phyloP scores from a whole-genome alignment of 2,113 vertebrate species.

The Coracopsis vasa region DNA sequence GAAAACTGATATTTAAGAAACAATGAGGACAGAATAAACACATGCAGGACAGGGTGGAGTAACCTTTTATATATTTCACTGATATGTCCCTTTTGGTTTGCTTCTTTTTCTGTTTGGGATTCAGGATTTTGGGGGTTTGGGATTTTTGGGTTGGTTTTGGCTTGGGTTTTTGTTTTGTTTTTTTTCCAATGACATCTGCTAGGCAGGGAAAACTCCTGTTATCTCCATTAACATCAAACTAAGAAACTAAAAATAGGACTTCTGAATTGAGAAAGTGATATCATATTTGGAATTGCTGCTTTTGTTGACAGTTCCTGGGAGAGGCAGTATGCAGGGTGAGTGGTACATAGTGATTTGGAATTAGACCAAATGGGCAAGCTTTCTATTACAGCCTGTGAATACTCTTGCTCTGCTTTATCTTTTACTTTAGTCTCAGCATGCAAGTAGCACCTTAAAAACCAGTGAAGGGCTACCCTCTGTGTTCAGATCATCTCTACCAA shows the following conservation, averaged over 20 bases:
- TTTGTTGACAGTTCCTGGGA: background rate
- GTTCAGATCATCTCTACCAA: background rate
- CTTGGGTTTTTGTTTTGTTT: background rate
- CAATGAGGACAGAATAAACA: background rate
- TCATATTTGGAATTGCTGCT: background rate
- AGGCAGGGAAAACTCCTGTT: background rate
- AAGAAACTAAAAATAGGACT: conserved; percentile 14
- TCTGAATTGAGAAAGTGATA: background rate
- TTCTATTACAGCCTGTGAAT: background rate
- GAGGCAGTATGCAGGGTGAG: background rate
- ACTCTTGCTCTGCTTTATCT: background rate
- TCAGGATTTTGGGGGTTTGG: background rate
- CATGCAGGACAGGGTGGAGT: background rate
- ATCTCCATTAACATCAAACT: background rate
- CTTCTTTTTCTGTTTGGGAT: background rate
- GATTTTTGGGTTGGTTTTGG: background rate
- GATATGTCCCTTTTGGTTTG: background rate
- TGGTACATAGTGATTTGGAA: background rate
- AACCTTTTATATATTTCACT: background rate
- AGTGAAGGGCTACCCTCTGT: background rate
- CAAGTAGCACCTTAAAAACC: background rate
- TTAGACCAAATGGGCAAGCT: background rate
- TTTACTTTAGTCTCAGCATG: background rate
- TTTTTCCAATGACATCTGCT: background rate
- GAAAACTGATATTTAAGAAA: conserved; percentile 3